Percentiles rank a stretch among this genome's conserved stretches.
These are phyloP conservation scores for Chaenocephalus aceratus DNA, from an alignment of 2,113 vertebrate species.

Conservation along the genomic window DNA sequence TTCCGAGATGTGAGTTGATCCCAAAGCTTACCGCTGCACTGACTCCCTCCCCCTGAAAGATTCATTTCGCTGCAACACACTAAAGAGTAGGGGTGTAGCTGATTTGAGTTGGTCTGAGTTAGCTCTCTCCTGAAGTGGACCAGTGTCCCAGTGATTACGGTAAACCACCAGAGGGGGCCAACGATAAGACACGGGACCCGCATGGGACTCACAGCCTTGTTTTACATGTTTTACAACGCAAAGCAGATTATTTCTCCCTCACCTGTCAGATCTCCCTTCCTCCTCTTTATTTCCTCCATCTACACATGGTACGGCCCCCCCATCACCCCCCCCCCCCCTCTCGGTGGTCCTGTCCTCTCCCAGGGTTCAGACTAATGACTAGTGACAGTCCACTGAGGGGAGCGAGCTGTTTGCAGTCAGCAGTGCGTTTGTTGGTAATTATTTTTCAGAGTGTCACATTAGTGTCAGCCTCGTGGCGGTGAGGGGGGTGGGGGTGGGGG, in stretches of 20 bases:
- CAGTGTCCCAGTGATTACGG: constrained; percentile 33
- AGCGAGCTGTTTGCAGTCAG: constrained; percentile 97
- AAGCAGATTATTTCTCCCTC: constrained; percentile 58
- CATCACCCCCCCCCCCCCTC: constrained; percentile 14
- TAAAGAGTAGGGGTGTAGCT: no score
- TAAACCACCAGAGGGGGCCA: constrained; percentile 75
- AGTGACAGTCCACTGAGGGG: constrained; percentile 94
- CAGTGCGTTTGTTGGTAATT: constrained; percentile 99
- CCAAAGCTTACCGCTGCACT: no score
- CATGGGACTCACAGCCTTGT: constrained; percentile 35
- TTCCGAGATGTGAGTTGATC: no score
- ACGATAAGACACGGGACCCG: constrained; percentile 28
- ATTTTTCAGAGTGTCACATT: constrained; percentile 98
- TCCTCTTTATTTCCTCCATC: constrained; percentile 55
- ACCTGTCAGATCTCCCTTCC: constrained; percentile 48
- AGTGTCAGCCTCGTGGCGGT: constrained; percentile 95
- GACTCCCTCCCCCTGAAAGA: no score
- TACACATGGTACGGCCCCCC: constrained; percentile 41
- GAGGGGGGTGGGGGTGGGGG: constrained; percentile 84
- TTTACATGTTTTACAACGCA: constrained; percentile 66
- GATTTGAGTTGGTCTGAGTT: neutral
- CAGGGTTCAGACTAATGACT: constrained; percentile 90
- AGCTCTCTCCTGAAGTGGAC: constrained; percentile 18
- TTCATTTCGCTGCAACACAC: no score
- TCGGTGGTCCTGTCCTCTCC: constrained; percentile 74